Evolutionary conservation across 1,140 invertebrate species (phyloP).

Genomic region (Tetraneura akinire): DNA sequence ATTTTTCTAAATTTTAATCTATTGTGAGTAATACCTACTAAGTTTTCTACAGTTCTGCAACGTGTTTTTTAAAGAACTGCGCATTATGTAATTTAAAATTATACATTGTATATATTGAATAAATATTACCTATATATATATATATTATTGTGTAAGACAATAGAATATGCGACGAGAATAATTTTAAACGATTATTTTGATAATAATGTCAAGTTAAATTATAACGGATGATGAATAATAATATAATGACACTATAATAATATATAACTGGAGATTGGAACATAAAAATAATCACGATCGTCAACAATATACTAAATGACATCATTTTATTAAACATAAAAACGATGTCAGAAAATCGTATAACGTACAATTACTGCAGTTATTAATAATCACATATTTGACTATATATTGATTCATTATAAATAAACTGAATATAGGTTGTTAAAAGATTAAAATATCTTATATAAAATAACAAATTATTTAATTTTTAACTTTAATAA

Average conservation of each 20-base stretch:
- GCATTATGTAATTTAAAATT: slow-evolving; percentile 16
- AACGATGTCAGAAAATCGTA: too few species aligned
- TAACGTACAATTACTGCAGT: too few species aligned
- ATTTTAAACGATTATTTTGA: background rate
- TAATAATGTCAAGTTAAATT: background rate
- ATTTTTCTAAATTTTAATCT: background rate
- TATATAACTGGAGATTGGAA: background rate
- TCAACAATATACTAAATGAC: background rate
- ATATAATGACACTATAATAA: slow-evolving; percentile 5
- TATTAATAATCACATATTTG: too few species aligned
- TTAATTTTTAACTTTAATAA: too few species aligned
- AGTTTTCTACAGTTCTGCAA: background rate
- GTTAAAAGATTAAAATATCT: too few species aligned
- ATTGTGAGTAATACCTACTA: background rate
- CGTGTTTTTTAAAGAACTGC: background rate
- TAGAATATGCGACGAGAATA: slow-evolving; percentile 14
- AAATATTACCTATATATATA: too few species aligned
- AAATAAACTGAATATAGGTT: too few species aligned
- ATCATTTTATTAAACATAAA: background rate
- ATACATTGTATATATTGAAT: slow-evolving; percentile 8
- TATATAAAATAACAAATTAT: too few species aligned
- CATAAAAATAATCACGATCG: background rate
- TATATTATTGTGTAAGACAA: slow-evolving; percentile 27
- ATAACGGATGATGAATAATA: slow-evolving; percentile 22
- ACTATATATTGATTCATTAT: too few species aligned